Evolutionary conservation across 2,888 invertebrate genomes (phyloP), one percentile per base, ranked within the genome.

Genomic region (Parapristionchus giblindavisi): DNA sequence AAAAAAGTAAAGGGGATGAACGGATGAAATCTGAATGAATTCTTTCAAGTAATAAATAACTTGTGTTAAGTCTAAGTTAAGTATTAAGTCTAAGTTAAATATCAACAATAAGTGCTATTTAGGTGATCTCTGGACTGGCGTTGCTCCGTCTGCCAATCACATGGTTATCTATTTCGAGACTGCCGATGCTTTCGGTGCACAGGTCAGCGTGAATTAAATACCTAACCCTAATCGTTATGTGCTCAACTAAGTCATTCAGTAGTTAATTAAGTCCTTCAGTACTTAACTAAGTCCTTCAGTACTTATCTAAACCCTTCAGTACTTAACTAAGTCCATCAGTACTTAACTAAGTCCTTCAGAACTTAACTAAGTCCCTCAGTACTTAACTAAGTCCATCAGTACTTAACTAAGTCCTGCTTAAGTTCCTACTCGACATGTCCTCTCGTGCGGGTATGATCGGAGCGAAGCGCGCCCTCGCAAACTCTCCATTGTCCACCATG

Each of bases 81-180:
- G 14, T 21, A 14, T 17, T n/a, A 8, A 3, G 1, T 75, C 40
- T 48, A 83, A 81, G 36, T 78, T 77, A 17, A 86, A 85, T 6
- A 83, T 81, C 1, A 86, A 84, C 76, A n/a, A n/a, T n/a, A n/a
- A n/a, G n/a, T n/a, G n/a, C n/a, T n/a, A n/a, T n/a, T n/a, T n/a
- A n/a, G 87, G 85, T 17, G 85, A 85, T 66, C 79, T 87, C n/a
- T 87, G 87, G 87, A 78, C 82, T 27, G 83, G 84, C 66, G 77
- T 84, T 24, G 73, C 80, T 21, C 80, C 78, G 34, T 78, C 82
- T 14, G 85, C 86, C 71, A 81, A 84, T 72, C 85, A 86, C 74
- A 76, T 86, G 78, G 85, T 84, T 14, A 86, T 87, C 56, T 75
- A 86, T 29, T 87, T 87, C 77, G 87, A 87, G 63, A 80, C 82